Evolutionary conservation across 2,888 invertebrate species (phyloP), one percentile per base, ranked within the genome.

Genomic region (Beris morrisii): DNA sequence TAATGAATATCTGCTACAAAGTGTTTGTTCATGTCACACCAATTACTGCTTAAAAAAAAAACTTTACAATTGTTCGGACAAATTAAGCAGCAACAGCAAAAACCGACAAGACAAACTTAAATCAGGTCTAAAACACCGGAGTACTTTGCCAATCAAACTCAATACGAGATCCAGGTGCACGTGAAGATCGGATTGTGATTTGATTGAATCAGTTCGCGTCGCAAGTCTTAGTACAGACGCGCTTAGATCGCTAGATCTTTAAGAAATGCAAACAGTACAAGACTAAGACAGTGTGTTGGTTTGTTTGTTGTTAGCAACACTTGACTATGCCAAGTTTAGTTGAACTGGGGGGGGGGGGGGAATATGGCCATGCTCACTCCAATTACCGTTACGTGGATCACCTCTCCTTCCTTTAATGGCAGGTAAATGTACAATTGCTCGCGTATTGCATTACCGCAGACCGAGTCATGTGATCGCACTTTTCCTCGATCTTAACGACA

Each of bases 381-480:
- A 58, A 45, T 58, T 58, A 30, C 45, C 28, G 58, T 30, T 58
- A 58, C 32, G 43, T 15, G 46, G 45, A 46, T 45, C 30, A 46
- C 58, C 30, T 58, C 58, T 58, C 45, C 45, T 46, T n/a, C 58
- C 45, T 13, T 58, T 58, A 22, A 58, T 45, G 58, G 58, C 15
- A 43, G 44, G 3, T 9, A 12, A 28, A 28, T 28, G 44, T n/a
- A 30, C 28, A 12, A 56, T 46, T 12, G 9, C n/a, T 22, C 28
- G n/a, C 22, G 38, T 28, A 31, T 30, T 54, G 54, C 28, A 31
- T 54, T 54, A 54, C 31, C 54, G 12, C 13, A 31, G 22, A 50
- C 52, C 4, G 52, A 22, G 1, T 13, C 13, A 28, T 22, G 15
- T 45, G 45, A 58, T 46, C 44, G 58, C 58, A 28, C 58, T 58